These are phyloP conservation scores for Drosophila silvestris DNA, from an alignment of 2,888 invertebrate species.

Conservation along the genomic window DNA sequence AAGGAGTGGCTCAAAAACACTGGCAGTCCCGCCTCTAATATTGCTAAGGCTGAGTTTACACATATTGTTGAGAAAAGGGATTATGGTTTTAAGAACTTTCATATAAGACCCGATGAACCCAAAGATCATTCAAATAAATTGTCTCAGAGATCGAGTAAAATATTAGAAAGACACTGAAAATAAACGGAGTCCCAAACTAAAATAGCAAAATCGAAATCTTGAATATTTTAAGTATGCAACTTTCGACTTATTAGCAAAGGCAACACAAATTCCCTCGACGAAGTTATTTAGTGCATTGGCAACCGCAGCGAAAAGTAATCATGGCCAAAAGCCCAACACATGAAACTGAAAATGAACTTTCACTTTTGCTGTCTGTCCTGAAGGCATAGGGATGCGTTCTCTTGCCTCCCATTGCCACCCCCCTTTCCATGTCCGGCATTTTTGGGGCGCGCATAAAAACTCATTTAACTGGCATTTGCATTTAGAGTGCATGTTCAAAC, in stretches of 20 bases:
- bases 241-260: not conserved
- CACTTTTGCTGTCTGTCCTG: constrained; percentile 19
- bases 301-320: constrained; percentile 7
- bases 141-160: not conserved
- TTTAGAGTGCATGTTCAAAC: constrained; percentile 73
- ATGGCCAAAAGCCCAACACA: not conserved
- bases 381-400: constrained; percentile 18
- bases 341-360: constrained; percentile 35
- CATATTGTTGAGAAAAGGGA: constrained; percentile 22
- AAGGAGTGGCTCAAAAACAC: constrained; percentile 86
- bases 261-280: not conserved
- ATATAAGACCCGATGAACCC: constrained; percentile 50
- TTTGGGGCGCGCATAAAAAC: constrained; percentile 63
- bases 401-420: not conserved
- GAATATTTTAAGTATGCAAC: not conserved
- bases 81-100: constrained; percentile 58
- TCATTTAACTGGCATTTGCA: constrained; percentile 79
- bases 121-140: not conserved
- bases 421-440: not conserved
- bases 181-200: not conserved
- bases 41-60: constrained; percentile 90
- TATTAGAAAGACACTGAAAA: not conserved
- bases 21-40: constrained; percentile 91
- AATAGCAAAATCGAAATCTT: not conserved
- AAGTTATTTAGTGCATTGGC: not conserved